Evolutionary conservation across 2,113 vertebrate genomes (phyloP).

Genomic region (Rhegmatorhina hoffmannsi): DNA sequence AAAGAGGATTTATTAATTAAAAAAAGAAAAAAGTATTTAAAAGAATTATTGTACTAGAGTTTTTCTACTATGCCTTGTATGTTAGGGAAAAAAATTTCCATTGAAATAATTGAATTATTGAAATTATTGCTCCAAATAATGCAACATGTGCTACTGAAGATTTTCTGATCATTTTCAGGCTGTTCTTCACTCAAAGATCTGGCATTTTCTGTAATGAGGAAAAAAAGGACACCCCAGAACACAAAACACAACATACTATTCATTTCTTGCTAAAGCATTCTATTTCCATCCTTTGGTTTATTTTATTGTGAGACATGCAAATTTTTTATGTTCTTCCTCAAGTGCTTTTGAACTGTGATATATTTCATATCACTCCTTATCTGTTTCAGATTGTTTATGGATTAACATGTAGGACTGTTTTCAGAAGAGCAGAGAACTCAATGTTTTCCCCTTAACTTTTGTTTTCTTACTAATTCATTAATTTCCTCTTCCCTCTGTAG

Average conservation of each 20-base stretch:
- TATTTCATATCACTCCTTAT: neutral
- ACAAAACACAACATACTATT: neutral
- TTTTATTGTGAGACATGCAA: neutral
- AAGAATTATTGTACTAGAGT: neutral
- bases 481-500: neutral
- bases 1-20: neutral
- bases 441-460: neutral
- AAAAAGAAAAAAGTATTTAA: neutral
- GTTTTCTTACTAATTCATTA: neutral
- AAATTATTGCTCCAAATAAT: neutral
- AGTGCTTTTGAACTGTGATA: neutral
- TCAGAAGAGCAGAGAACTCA: neutral
- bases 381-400: neutral
- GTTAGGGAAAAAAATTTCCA: neutral
- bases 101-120: no score
- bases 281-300: neutral
- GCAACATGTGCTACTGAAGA: neutral
- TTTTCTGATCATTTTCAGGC: neutral
- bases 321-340: neutral
- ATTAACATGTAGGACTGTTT: neutral
- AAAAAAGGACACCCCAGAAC: neutral
- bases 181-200: neutral
- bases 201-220: neutral
- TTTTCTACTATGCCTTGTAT: neutral
- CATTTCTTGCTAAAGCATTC: neutral